Evolutionary conservation across 2,888 invertebrate genomes (phyloP), one percentile per base, ranked within the genome.

Genomic region (Habroteleia sp.): DNA sequence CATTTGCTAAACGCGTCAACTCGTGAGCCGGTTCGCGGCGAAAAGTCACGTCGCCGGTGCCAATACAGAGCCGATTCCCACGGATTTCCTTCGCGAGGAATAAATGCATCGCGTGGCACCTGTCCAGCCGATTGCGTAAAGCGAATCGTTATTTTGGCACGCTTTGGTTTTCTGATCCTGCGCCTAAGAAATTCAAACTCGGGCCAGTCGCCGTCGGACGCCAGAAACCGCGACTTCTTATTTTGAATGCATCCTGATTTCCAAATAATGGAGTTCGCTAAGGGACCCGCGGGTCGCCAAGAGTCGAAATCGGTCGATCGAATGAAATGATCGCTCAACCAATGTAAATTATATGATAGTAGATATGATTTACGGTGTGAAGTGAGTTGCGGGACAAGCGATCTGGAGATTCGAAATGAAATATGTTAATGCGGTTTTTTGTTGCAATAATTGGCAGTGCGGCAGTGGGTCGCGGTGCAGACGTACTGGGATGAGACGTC

Each of bases 401-500:
- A 4, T 5, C 7, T 1, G 4, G 27, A 17, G 16, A 16, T 20
- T 37, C n/a, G 16, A 6, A 33, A 68, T 68, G 62, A 62, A 74
- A 35, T 68, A 44, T 68, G 68, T 68, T 74, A 74, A 74, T 17
- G 62, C 41, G 14, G 65, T 48, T 72, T 56, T 75, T 41, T 76
- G 73, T 77, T 77, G 76, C 54, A 73, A 56, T 48, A 74, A 73
- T 78, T 58, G 71, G 69, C 81, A 88, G 88, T 88, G 88, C 87
- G 87, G 88, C 87, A 84, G 88, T 81, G 86, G 87, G 84, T 85
- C 87, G 86, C 88, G 86, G 85, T 87, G 87, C 84, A 85, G 86
- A 82, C 85, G 83, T 82, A 87, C 84, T 87, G 88, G 88, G 85
- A 88, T 88, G 88, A 87, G 87, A 88, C 88, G 88, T 78, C 87